Evolutionary conservation across 2,888 invertebrate genomes (phyloP).

Genomic region (Leptinotarsa tumamoca): DNA sequence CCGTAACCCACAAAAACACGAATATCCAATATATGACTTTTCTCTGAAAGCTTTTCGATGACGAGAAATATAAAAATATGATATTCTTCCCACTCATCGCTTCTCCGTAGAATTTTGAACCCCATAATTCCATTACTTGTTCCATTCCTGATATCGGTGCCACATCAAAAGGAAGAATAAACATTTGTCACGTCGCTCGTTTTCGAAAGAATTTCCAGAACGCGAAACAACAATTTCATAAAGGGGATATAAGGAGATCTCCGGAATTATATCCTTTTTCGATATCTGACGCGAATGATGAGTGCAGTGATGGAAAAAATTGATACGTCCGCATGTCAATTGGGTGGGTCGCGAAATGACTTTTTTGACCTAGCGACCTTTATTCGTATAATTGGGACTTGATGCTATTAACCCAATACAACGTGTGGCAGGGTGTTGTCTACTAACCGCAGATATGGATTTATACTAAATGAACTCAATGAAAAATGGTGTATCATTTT

Average conservation of each 20-base stretch:
- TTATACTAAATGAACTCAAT: too few species aligned
- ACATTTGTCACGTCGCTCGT: not conserved
- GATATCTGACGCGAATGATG: slow-evolving; percentile 11
- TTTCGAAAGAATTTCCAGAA: slow-evolving; percentile 29
- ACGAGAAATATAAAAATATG: not conserved
- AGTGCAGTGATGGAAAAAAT: slow-evolving; percentile 16
- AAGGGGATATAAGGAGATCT: slow-evolving; percentile 18
- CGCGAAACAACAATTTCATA: slow-evolving; percentile 25
- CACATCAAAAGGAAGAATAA: not conserved
- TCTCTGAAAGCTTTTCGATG: too few species aligned
- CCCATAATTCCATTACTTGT: not conserved
- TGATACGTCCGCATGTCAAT: slow-evolving; percentile 21
- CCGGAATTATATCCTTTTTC: slow-evolving; percentile 24
- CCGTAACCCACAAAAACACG: too few species aligned
- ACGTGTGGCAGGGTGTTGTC: not conserved
- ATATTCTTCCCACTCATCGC: not conserved
- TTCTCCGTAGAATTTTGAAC: not conserved
- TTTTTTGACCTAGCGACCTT: not conserved
- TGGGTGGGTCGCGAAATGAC: slow-evolving; percentile 18
- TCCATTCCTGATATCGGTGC: not conserved
- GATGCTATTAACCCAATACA: not conserved
- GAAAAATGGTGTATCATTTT: too few species aligned
- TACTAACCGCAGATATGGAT: not conserved
- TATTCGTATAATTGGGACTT: not conserved
- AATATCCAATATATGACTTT: too few species aligned